Evolutionary conservation across 2,113 vertebrate genomes (phyloP).

Genomic region (Tupaia tana): DNA sequence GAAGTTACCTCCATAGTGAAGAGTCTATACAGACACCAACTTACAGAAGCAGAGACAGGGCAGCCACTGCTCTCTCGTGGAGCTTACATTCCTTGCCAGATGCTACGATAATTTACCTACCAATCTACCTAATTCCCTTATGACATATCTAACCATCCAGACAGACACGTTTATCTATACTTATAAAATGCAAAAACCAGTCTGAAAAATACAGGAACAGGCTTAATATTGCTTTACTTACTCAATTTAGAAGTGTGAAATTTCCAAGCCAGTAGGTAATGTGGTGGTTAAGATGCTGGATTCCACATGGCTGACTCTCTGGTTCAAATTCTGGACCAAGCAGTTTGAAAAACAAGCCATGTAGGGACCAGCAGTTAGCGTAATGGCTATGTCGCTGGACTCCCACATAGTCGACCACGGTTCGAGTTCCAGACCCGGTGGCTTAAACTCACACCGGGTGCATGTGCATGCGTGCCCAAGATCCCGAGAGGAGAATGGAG

Average conservation of each 20-base stretch:
- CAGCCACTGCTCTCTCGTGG: neutral
- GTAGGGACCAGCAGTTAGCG: no score
- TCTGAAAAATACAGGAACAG: neutral
- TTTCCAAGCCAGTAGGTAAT: neutral
- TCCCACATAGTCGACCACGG: no score
- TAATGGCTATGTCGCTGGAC: no score
- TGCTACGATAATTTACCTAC: neutral
- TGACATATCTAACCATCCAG: neutral
- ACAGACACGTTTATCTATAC: slow-evolving; percentile 41
- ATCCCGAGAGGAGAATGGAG: no score
- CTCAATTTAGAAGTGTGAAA: neutral
- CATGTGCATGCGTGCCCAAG: no score
- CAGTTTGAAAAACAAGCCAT: no score
- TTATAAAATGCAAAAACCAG: neutral
- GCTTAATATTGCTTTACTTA: neutral
- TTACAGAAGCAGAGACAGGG: neutral
- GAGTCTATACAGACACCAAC: neutral
- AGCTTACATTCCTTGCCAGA: neutral
- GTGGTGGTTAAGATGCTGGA: no score
- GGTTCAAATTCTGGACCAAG: no score
- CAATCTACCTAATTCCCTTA: slow-evolving; percentile 3
- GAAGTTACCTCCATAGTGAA: neutral
- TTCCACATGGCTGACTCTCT: no score
- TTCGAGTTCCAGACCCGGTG: no score
- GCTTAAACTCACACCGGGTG: no score